phyloP scores from a whole-genome alignment of 2,113 vertebrate genomes.

The Loxodonta africana region DNA sequence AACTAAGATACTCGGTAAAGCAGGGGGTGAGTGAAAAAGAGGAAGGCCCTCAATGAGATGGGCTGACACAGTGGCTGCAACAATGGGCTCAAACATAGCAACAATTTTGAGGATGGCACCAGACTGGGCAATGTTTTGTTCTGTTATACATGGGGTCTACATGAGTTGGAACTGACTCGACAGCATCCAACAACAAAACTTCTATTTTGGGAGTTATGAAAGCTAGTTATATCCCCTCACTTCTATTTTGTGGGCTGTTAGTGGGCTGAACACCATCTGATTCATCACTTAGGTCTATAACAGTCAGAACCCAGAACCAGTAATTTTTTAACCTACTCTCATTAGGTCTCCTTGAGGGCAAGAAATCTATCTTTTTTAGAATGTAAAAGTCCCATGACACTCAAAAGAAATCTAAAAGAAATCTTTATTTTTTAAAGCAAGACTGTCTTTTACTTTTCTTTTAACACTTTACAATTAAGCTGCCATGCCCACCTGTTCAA shows the following conservation, averaged over 20 bases:
- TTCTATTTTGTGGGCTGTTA: neutral
- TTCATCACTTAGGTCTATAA: neutral
- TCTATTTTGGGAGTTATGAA: neutral
- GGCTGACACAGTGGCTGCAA: neutral
- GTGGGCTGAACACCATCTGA: neutral
- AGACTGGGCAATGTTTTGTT: neutral
- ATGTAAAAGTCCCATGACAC: neutral
- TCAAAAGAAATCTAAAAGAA: neutral
- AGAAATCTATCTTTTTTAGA: neutral
- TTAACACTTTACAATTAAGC: neutral
- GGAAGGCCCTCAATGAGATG: neutral
- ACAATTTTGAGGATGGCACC: neutral
- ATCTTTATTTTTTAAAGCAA: slow-evolving; percentile 6
- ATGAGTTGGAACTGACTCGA: neutral
- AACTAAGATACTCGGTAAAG: neutral
- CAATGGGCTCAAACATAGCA: neutral
- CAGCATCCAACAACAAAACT: neutral
- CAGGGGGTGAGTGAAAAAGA: neutral
- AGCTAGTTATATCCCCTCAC: neutral
- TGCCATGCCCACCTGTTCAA: neutral
- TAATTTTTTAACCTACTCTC: neutral
- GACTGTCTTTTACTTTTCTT: neutral
- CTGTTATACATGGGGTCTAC: neutral
- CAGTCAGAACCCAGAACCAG: slow-evolving; percentile 14
- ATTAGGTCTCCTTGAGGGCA: neutral